Evolutionary conservation across 2,113 vertebrate genomes (phyloP), one percentile per base, ranked within the genome.

Genomic region (Girardinichthys multiradiatus): DNA sequence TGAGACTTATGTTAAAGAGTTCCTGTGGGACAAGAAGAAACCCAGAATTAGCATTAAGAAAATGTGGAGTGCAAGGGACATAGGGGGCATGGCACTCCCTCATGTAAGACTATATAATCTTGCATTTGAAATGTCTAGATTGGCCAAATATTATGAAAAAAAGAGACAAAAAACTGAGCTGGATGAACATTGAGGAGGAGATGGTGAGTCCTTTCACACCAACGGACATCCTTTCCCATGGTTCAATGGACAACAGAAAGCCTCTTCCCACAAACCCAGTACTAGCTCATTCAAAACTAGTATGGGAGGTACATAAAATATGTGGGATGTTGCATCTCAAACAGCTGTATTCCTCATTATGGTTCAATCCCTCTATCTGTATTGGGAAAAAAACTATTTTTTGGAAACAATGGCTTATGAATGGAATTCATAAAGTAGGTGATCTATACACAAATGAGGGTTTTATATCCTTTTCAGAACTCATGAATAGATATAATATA

Each of bases 41-140:
- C n/a, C n/a, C n/a, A n/a, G n/a, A n/a, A n/a, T n/a, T n/a, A n/a
- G n/a, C n/a, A n/a, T n/a, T n/a, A n/a, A n/a, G n/a, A n/a, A n/a
- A n/a, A n/a, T n/a, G n/a, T n/a, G n/a, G n/a, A n/a, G n/a, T n/a
- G 42, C 4, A 45, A 27, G 26, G 13, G 13, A n/a, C n/a, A 57
- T 57, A n/a, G 21, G 21, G 21, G 51, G 51, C 21, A 57, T 57
- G 51, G 51, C 51, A 1, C 51, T 57, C 6, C 51, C 51, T n/a
- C n/a, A 57, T 27, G n/a, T 57, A 27, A 11, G 54, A n/a, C 8
- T 57, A 57, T 27, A 57, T 57, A 57, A 57, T 57, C 54, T 27
- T 57, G 54, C n/a, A 57, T 57, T 57, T 57, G 26, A 57, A 57
- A 27, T 57, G 54, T n/a, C n/a, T n/a, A n/a, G n/a, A n/a, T n/a